Evolutionary conservation across 2,113 vertebrate genomes (phyloP).

Genomic region (Colaptes auratus): DNA sequence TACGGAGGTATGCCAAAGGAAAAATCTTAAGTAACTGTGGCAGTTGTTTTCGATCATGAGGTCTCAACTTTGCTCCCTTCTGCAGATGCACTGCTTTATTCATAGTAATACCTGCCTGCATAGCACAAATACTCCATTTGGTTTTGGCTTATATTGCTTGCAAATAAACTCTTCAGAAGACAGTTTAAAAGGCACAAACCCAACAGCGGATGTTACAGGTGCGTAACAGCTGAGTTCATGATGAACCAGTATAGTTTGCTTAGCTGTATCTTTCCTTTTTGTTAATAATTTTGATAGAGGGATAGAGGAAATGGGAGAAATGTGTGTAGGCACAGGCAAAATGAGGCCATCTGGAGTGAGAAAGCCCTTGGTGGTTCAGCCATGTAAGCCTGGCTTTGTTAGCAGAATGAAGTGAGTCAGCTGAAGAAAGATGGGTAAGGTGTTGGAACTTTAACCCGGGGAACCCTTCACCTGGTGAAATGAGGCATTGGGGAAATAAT

Average conservation of each 20-base stretch:
- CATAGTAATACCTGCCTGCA: neutral
- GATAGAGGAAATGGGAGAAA: constrained; percentile 17
- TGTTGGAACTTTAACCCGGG: constrained; percentile 14
- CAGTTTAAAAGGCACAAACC: neutral
- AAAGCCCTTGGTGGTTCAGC: neutral
- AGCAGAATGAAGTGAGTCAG: neutral
- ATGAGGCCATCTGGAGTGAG: constrained; percentile 19
- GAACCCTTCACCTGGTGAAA: constrained; percentile 25
- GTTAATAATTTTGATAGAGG: constrained; percentile 27
- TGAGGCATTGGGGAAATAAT: neutral
- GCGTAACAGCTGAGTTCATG: neutral
- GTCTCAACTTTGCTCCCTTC: neutral
- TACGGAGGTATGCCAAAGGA: constrained; percentile 8
- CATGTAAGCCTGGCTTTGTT: neutral
- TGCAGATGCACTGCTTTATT: neutral
- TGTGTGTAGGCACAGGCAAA: constrained; percentile 3
- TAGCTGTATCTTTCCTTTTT: constrained; percentile 4
- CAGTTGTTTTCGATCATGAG: constrained; percentile 13
- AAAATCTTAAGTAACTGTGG: constrained; percentile 15
- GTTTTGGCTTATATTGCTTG: neutral
- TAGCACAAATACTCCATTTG: constrained; percentile 2
- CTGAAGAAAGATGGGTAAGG: neutral
- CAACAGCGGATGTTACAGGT: neutral
- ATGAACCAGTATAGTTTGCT: neutral
- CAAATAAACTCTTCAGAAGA: constrained; percentile 1